Conservation (phyloP, 1,140 invertebrate species). For the Drosophila nigrodunni region DNA sequence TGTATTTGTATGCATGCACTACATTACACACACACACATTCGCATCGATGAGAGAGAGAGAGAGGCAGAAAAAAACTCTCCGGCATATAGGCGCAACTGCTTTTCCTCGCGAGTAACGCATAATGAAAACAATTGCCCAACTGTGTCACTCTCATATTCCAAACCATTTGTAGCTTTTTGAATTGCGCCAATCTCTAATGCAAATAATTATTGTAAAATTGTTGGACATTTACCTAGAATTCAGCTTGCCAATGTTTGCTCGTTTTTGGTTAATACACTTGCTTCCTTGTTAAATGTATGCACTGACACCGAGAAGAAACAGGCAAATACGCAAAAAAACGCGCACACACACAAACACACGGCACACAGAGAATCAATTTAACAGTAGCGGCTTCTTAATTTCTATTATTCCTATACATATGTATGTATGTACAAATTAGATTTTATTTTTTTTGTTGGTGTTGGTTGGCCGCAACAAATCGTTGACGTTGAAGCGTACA, state of each 20-base stretch:
- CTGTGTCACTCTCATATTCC: neutral
- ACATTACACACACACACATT: neutral
- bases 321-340: constrained; percentile 17
- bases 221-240: constrained; percentile 33
- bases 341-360: constrained; percentile 6
- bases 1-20: too few relatives aligned
- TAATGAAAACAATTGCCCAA: neutral
- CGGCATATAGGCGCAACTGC: too few relatives aligned
- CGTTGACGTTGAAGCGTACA: constrained; percentile 13
- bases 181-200: constrained; percentile 27
- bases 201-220: neutral
- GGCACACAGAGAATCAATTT: constrained; percentile 13
- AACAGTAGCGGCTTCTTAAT: constrained; percentile 17
- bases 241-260: neutral
- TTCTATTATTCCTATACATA: neutral
- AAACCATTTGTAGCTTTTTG: neutral
- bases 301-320: constrained; percentile 35
- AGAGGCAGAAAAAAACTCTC: neutral
- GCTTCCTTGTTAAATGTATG: neutral
- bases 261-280: constrained; percentile 6
- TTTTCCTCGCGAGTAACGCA: neutral
- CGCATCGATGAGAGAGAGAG: neutral
- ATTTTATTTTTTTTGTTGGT: constrained; percentile 3
- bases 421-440: too few relatives aligned
- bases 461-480: constrained; percentile 20